Conservation (phyloP, 2,888 invertebrate genomes). For the Slavum lentiscoides region DNA sequence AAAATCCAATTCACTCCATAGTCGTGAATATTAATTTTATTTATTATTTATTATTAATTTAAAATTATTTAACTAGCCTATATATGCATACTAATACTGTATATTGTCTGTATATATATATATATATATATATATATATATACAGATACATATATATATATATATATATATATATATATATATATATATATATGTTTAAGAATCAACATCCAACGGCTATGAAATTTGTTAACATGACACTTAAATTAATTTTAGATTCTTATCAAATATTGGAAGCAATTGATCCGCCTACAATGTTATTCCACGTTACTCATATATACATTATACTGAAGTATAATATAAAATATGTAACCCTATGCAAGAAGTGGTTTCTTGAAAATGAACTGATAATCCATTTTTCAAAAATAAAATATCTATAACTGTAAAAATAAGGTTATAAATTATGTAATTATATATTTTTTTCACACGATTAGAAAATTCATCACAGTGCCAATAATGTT, state of each 20-base stretch:
- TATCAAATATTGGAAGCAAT: conserved; percentile 31
- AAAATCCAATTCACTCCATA: conserved; percentile 13
- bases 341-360: neutral
- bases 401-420: conserved; percentile 2
- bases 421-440: neutral
- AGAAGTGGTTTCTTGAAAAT: neutral
- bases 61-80: neutral
- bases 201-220: conserved; percentile 16
- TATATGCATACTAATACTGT: too few species aligned
- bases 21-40: conserved; percentile 16
- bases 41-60: conserved; percentile 15
- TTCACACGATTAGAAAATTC: too few species aligned
- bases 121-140: neutral
- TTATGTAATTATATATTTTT: too few species aligned
- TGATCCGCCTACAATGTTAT: conserved; percentile 14
- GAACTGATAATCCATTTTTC: neutral
- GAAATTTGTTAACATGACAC: conserved; percentile 33
- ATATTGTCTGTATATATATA: too few species aligned
- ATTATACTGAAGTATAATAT: neutral
- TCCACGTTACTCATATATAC: neutral
- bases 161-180: too few species aligned
- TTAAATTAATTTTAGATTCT: conserved; percentile 40
- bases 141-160: too few species aligned
- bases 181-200: neutral
- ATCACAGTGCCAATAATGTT: too few species aligned